Evolutionary conservation across 2,797 vertebrate genomes (phyloP).

Genomic region (Poecilia picta): DNA sequence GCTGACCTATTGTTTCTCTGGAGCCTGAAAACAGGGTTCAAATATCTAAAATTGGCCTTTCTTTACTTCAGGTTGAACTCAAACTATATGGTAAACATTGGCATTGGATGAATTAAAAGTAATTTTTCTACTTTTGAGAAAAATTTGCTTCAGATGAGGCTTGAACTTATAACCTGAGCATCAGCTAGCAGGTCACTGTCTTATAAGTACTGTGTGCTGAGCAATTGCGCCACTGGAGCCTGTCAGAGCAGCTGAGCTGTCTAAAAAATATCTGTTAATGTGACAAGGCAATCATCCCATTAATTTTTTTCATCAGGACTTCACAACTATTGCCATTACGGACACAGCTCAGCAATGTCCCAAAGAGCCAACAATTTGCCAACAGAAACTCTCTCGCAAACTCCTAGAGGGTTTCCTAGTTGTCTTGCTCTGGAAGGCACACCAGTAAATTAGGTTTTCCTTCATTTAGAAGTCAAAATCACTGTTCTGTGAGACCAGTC

Average conservation of each 20-base stretch:
- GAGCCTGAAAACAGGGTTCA: neutral
- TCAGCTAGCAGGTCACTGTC: neutral
- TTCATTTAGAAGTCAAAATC: neutral
- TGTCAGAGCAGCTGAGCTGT: fast-evolving
- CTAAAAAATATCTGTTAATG: neutral
- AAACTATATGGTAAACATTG: neutral
- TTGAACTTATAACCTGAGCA: neutral
- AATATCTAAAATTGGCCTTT: neutral
- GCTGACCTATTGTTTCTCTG: neutral
- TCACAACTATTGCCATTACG: neutral
- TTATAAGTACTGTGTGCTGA: neutral
- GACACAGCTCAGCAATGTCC: neutral
- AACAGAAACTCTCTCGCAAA: too few species aligned
- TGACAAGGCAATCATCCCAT: neutral
- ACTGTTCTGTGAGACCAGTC: neutral
- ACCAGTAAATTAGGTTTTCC: neutral
- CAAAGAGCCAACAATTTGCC: neutral
- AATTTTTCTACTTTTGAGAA: neutral
- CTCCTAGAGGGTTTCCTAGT: neutral
- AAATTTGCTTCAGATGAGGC: neutral
- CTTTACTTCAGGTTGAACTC: neutral
- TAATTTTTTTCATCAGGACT: neutral
- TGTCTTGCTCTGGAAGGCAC: neutral
- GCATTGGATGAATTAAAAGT: neutral
- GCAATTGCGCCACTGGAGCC: neutral